Evolutionary conservation across 1,140 invertebrate genomes (phyloP), one percentile per base, ranked within the genome.

Genomic region (Bombus sibiricus): DNA sequence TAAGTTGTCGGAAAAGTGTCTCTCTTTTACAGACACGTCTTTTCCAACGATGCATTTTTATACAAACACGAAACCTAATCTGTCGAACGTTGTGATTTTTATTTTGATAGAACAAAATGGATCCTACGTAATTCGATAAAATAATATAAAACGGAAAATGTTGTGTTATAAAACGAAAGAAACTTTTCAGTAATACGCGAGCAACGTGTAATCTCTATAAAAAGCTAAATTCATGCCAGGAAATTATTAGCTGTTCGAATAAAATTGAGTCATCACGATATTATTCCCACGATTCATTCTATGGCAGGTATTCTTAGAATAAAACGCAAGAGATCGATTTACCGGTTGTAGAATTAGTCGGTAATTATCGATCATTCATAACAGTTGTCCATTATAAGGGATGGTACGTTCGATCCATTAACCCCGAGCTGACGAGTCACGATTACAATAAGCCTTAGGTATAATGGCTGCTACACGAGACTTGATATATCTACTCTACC

Each of bases 341-440:
- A 22, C 34, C 77, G 32, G n/a, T 66, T 32, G 59, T 79, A 34
- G 43, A 80, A 62, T 69, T 28, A 66, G 41, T 34, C 25, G 12
- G 28, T 62, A 62, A 47, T 66, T 69, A 69, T 80, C 43, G 64
- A 80, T 80, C 78, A 80, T 69, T 53, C 41, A 25, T 34, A 53
- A 47, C 32, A 25, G 34, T 69, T 69, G 43, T 69, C 62, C 43
- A 12, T 47, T 47, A 34, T 47, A 68, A 39, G 25, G 4, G 32
- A 22, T 39, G 47, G 64, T 80, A 80, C 34, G 13, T 34, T 80
- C 78, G 43, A 69, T 80, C 78, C 43, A 69, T 80, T 80, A 80
- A 69, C 78, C 78, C 78, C 69, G 18, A 66, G 13, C 59, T 37
- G 22, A 18, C 34, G 28, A 34, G 64, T 34, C 15, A 64, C 62